Conservation (phyloP, 2,113 vertebrate genomes). For the Elgaria multicarinata region DNA sequence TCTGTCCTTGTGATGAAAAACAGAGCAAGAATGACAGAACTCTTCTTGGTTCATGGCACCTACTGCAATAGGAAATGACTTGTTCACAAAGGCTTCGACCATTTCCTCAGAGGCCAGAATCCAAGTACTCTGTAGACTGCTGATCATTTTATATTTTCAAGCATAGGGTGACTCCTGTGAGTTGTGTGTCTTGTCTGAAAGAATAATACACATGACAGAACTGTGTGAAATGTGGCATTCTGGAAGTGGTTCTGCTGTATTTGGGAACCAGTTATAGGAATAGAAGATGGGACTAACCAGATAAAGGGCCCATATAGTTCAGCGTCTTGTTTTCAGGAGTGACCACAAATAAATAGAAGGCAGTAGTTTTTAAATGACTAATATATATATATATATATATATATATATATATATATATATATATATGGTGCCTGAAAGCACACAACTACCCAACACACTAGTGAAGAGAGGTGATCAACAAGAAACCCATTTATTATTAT, state of each 20-base stretch:
- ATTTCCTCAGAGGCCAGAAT: conserved; percentile 25
- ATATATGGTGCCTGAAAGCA: too few species aligned
- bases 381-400: too few species aligned
- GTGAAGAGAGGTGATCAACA: too few species aligned
- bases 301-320: too few species aligned
- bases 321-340: background rate
- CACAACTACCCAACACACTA: too few species aligned
- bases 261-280: background rate
- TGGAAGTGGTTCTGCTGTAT: background rate
- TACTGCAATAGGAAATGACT: conserved; percentile 32
- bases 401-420: too few species aligned
- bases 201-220: background rate
- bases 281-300: background rate
- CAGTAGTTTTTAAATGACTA: too few species aligned
- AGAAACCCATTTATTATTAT: too few species aligned
- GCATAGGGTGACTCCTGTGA: background rate
- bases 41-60: conserved; percentile 29
- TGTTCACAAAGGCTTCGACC: conserved; percentile 37
- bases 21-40: conserved; percentile 40
- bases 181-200: background rate
- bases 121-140: conserved; percentile 1
- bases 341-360: too few species aligned
- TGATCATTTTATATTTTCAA: conserved; percentile 1
- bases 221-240: background rate
- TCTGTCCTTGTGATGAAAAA: conserved; percentile 53